Base-by-base conservation (phyloP, 2,113 vertebrate genomes). In the Etheostoma cragini region DNA sequence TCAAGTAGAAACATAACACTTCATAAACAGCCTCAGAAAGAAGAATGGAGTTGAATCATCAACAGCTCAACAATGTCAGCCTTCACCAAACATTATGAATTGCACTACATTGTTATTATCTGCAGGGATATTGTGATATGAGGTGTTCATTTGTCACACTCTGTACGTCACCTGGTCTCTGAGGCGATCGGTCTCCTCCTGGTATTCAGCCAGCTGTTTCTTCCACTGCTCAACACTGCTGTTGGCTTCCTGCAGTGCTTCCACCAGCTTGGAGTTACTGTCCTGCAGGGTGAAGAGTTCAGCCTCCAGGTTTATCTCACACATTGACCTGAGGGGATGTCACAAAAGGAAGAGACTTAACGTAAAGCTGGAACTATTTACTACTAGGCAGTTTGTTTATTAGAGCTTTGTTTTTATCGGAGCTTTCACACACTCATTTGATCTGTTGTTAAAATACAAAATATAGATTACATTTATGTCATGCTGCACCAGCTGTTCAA, bases 231-330 rank as follows among this genome's bases (percentile, higher is more conserved):
- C 95, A 64, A 98, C 97, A 0, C 94, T 97, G 76, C 95, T 92
- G 8, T 97, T 97, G 84, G 98, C 97, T 73, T 99, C 97, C 1
- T 96, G 96, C 62, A 99, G 94, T 0, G 98, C 98, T 0, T 95
- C 94, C 30, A 97, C 96, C 30, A 99, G 94, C 91, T 96, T 97
- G 76, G 91, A 94, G 80, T 99, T 99, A 88, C 96, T 98, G 94
- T 99, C 97, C 94, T 98, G 97, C 46, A 99, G 96, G 15, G 96
- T 96, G 88, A 98, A 97, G 80, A 99, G 96, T 63, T 99, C 98
- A 0, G 96, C 96, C 78, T 99, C 98, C 94, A 97, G 94, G 88
- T 97, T 97, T 42, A 97, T 95, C 91, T 99, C 98, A 3, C 97
- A 97, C 85, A 99, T 95, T 0, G 98, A 99, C 61, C 98, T 99